Evolutionary conservation across 2,888 invertebrate species (phyloP).

Genomic region (Sminthurides aquaticus): DNA sequence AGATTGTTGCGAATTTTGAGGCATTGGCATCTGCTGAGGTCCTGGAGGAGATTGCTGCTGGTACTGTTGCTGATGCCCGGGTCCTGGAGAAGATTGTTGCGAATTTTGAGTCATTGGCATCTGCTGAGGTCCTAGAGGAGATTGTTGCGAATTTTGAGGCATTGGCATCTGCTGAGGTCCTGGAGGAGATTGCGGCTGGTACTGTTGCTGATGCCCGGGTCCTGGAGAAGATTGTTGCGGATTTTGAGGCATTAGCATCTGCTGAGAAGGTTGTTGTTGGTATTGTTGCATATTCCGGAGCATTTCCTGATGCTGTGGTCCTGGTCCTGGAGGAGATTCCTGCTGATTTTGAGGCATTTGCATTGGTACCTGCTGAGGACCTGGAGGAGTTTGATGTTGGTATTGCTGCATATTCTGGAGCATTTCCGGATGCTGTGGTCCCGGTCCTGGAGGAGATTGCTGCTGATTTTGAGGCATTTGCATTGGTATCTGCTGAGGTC

Average conservation of each 20-base stretch:
- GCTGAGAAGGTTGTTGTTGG: neutral
- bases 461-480: no score
- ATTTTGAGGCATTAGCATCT: neutral
- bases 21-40: neutral
- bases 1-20: neutral
- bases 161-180: neutral
- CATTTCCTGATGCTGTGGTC: neutral
- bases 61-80: no score
- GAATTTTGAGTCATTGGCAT: no score
- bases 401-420: no score
- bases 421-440: neutral
- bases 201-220: no score
- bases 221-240: neutral
- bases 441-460: neutral
- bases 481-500: no score
- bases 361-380: no score
- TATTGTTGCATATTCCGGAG: no score
- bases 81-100: no score
- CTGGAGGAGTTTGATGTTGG: no score
- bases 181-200: neutral
- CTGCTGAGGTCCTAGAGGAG: no score
- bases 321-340: neutral
- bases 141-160: neutral
- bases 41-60: neutral
- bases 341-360: no score